Conservation (phyloP, 2,113 vertebrate genomes). For the Suncus etruscus region DNA sequence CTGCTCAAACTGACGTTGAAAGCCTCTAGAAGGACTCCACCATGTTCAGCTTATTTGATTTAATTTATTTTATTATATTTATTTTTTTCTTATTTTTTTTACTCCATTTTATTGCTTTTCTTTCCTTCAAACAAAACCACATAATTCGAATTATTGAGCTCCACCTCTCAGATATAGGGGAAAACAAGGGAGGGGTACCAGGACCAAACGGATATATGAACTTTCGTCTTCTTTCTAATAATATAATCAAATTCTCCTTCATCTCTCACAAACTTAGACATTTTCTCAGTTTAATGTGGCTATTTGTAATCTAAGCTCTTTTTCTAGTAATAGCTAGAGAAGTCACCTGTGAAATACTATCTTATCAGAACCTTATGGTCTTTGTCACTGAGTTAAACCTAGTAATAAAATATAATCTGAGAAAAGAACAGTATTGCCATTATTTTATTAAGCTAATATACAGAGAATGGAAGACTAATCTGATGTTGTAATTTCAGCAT, state of each 20-base stretch:
- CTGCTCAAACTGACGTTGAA: too few relatives aligned
- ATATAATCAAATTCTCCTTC: slow-evolving; percentile 79
- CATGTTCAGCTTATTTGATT: too few relatives aligned
- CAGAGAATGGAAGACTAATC: slow-evolving; percentile 67
- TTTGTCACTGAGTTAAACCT: slow-evolving; percentile 73
- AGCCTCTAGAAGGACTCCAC: too few relatives aligned
- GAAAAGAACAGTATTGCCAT: slow-evolving; percentile 57
- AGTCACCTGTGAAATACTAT: slow-evolving; percentile 58
- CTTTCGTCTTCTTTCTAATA: slow-evolving; percentile 77
- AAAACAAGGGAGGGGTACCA: too few relatives aligned
- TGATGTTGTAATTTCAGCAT: slow-evolving; percentile 64
- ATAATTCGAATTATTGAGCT: too few relatives aligned
- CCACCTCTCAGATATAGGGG: too few relatives aligned
- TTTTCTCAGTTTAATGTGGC: slow-evolving; percentile 52
- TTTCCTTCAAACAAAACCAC: too few relatives aligned
- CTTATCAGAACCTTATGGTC: slow-evolving; percentile 73
- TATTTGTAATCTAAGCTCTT: slow-evolving; percentile 68
- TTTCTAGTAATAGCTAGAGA: slow-evolving; percentile 59
- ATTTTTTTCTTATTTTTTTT: too few relatives aligned
- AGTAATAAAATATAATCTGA: slow-evolving; percentile 61
- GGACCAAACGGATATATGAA: too few relatives aligned
- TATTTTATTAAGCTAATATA: slow-evolving; percentile 52
- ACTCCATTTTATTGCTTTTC: too few relatives aligned
- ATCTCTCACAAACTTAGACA: slow-evolving; percentile 57
- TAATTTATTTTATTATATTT: too few relatives aligned